These are phyloP conservation scores for Morpho deidamia DNA, from an alignment of 2,888 invertebrate species.

Conservation along the genomic window DNA sequence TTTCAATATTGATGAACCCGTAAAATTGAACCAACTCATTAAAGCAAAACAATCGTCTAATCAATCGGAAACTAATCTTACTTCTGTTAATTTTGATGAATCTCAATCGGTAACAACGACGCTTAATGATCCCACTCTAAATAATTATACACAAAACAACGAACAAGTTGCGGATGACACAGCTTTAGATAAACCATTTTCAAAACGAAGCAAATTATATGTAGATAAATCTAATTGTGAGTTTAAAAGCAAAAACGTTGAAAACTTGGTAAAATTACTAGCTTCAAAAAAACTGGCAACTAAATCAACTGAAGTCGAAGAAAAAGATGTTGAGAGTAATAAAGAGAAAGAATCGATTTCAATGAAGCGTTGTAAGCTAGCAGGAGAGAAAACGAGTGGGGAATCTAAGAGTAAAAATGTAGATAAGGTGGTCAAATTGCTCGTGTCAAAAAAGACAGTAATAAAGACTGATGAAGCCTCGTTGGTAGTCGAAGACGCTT, in stretches of 20 bases:
- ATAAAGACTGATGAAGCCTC: slow-evolving; percentile 63
- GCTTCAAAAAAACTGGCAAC: slow-evolving; percentile 32
- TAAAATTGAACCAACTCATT: slow-evolving; percentile 12
- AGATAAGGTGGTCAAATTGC: slow-evolving; percentile 62
- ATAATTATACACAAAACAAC: slow-evolving; percentile 2
- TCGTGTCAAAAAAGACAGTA: slow-evolving; percentile 65
- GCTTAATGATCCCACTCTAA: slow-evolving; percentile 6
- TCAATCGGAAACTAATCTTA: slow-evolving; percentile 15
- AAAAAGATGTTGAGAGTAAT: slow-evolving; percentile 17
- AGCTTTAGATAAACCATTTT: slow-evolving; percentile 13
- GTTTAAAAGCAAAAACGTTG: slow-evolving; percentile 29
- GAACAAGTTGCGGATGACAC: slow-evolving; percentile 1
- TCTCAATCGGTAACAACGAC: slow-evolving; percentile 26
- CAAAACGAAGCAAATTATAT: slow-evolving; percentile 16
- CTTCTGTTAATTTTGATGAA: slow-evolving; percentile 26
- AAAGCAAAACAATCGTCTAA: slow-evolving; percentile 5
- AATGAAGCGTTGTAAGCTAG: slow-evolving; percentile 49
- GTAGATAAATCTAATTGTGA: slow-evolving; percentile 28
- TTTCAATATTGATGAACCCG: slow-evolving; percentile 12
- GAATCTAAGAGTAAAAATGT: slow-evolving; percentile 60
- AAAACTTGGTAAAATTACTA: slow-evolving; percentile 33
- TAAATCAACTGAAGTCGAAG: slow-evolving; percentile 20
- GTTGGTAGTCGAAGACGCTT: slow-evolving; percentile 49
- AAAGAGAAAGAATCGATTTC: slow-evolving; percentile 24
- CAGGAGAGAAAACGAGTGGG: slow-evolving; percentile 35